phyloP scores from a whole-genome alignment of 2,113 vertebrate genomes.

The Pedionomus torquatus region DNA sequence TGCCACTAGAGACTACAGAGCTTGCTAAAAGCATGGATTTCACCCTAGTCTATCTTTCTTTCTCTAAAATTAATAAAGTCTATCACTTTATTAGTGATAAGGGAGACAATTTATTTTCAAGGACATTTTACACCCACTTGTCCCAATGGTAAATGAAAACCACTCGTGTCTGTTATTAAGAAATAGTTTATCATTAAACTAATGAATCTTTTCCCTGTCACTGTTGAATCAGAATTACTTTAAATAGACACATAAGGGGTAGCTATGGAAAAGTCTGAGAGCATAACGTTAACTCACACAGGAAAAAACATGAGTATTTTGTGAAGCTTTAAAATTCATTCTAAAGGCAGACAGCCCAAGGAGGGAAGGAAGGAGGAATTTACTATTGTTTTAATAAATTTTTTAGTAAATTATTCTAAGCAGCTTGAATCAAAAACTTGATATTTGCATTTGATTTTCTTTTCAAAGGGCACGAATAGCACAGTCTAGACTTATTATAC shows the following conservation, averaged over 20 bases:
- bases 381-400: conserved; percentile 17
- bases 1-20: not conserved
- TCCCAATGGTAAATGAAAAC: not conserved
- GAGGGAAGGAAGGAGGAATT: not conserved
- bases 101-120: not conserved
- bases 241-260: not conserved
- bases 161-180: not conserved
- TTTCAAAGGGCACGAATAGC: conserved; percentile 56
- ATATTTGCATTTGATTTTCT: conserved; percentile 54
- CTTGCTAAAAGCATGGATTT: not conserved
- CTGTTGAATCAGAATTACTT: not conserved
- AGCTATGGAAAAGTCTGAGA: not conserved
- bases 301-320: not conserved
- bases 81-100: not conserved
- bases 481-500: conserved; percentile 57
- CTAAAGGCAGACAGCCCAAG: not conserved
- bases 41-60: not conserved
- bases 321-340: not conserved
- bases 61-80: not conserved
- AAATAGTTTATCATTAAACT: not conserved
- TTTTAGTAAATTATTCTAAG: conserved; percentile 43
- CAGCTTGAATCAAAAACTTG: conserved; percentile 18
- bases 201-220: not conserved
- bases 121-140: not conserved
- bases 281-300: not conserved